A percentile compares a stretch with the other conserved stretches of the same genome.
Evolutionary conservation across 2,797 vertebrate genomes (phyloP).

Genomic region (Falco naumanni): DNA sequence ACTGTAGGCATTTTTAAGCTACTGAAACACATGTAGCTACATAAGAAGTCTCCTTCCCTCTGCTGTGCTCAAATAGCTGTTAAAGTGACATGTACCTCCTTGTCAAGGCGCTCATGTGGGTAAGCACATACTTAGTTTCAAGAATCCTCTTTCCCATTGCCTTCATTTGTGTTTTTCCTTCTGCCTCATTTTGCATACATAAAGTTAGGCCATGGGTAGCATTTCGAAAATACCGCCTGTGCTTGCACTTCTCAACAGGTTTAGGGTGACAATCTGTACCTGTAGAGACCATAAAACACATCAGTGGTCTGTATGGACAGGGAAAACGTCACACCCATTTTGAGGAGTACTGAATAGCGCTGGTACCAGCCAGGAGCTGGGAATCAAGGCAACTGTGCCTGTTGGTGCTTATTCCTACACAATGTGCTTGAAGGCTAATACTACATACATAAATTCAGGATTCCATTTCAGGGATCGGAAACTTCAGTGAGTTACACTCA

Average conservation of each 20-base stretch:
- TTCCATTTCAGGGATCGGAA: neutral
- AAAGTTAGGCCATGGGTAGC: neutral
- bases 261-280: neutral
- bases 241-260: neutral
- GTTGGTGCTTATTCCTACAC: neutral
- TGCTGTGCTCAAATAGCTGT: neutral
- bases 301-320: neutral
- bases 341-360: neutral
- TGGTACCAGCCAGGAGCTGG: neutral
- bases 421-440: neutral
- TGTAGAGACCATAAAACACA: neutral
- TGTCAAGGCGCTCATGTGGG: neutral
- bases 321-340: too few species aligned
- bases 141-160: neutral
- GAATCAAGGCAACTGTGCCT: neutral
- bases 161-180: fast-evolving
- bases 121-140: neutral
- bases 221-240: neutral
- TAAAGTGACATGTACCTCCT: neutral
- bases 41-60: neutral
- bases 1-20: neutral
- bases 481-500: neutral
- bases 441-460: neutral
- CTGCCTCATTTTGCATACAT: neutral
- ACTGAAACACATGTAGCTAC: neutral